Percentiles rank a stretch among this genome's conserved stretches.
phyloP scores from a whole-genome alignment of 2,888 invertebrate genomes.

The Zele albiditarsus region DNA sequence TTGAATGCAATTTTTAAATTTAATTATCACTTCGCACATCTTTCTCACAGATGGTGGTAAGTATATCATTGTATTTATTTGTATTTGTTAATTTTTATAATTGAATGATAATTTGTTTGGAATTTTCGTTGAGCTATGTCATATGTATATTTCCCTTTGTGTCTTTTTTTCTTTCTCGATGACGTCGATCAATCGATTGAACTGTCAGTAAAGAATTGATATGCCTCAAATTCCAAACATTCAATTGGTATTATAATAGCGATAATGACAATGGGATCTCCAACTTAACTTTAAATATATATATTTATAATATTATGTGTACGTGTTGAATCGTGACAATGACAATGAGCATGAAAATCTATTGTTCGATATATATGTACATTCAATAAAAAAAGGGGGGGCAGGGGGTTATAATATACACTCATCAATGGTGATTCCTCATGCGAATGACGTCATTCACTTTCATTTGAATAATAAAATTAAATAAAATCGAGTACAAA shows the following conservation, averaged over 20 bases:
- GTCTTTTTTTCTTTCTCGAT: neutral
- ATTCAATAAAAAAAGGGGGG: neutral
- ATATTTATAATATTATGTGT: neutral
- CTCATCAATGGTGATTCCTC: conserved; percentile 23
- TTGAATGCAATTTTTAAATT: too few relatives aligned
- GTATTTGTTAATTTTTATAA: too few relatives aligned
- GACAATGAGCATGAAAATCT: conserved; percentile 3
- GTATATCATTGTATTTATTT: too few relatives aligned
- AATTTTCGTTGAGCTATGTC: neutral
- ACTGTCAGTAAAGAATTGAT: neutral
- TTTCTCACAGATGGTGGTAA: too few relatives aligned
- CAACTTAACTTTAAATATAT: neutral
- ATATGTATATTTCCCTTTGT: neutral
- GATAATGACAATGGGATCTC: neutral
- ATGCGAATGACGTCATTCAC: conserved; percentile 27
- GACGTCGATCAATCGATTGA: neutral
- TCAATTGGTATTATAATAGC: neutral
- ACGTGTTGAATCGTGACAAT: conserved; percentile 20
- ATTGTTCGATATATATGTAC: neutral
- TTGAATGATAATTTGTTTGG: neutral
- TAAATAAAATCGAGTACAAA: neutral
- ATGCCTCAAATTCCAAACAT: neutral
- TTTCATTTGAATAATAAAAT: neutral
- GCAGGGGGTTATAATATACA: too few relatives aligned
- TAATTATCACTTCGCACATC: too few relatives aligned